Evolutionary conservation across 1,140 invertebrate genomes (phyloP).

Genomic region (Babylonia areolata): DNA sequence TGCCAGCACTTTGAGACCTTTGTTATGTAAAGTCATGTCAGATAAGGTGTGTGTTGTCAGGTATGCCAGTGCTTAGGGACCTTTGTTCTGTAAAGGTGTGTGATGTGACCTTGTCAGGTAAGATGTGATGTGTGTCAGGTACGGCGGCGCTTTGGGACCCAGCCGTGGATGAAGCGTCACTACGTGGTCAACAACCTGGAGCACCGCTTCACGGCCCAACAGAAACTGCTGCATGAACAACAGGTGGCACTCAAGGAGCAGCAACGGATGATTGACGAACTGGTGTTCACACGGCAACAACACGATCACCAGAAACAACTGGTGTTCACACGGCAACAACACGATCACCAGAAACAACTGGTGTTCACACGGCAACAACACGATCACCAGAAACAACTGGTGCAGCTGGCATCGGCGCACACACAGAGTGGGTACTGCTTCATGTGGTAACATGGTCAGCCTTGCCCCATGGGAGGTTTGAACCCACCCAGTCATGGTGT

Average conservation of each 20-base stretch:
- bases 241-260: constrained; percentile 72
- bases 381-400: constrained; percentile 38
- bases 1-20: no score
- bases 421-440: no score
- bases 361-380: constrained; percentile 63
- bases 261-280: constrained; percentile 70
- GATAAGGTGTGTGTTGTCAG: not conserved
- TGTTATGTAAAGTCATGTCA: not conserved
- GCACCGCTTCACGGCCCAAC: constrained; percentile 72
- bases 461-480: no score
- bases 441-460: no score
- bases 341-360: constrained; percentile 44
- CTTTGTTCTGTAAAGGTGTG: no score
- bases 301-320: constrained; percentile 47
- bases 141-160: constrained; percentile 53
- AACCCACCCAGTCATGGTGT: no score
- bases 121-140: constrained; percentile 17
- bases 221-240: constrained; percentile 70
- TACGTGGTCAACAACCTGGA: constrained; percentile 68
- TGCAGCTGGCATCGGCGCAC: no score
- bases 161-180: constrained; percentile 67
- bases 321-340: constrained; percentile 61
- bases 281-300: constrained; percentile 67
- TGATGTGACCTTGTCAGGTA: no score
- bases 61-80: no score